phyloP scores from a whole-genome alignment of 2,113 vertebrate species.

The Rhinogobius similis region DNA sequence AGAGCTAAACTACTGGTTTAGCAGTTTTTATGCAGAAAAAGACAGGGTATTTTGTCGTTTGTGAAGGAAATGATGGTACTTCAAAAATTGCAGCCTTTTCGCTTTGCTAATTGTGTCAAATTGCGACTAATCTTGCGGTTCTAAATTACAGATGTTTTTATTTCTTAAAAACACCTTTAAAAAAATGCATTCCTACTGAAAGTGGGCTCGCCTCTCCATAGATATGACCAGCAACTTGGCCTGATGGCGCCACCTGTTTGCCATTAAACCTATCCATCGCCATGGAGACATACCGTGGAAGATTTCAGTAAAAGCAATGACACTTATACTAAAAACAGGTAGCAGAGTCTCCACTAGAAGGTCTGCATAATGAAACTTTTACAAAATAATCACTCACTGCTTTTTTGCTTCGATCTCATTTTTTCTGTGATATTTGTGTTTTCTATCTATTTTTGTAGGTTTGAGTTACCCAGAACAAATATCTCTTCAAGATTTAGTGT shows the following conservation, averaged over 20 bases:
- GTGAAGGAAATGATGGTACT: too few relatives aligned
- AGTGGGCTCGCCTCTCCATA: background rate
- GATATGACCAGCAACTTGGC: background rate
- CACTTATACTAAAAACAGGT: too few relatives aligned
- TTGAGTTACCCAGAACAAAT: slow-evolving; percentile 30
- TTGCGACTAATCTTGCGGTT: too few relatives aligned
- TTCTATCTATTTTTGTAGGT: slow-evolving; percentile 4
- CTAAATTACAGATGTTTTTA: too few relatives aligned
- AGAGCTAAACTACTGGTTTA: too few relatives aligned
- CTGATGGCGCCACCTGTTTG: background rate
- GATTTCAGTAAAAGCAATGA: background rate
- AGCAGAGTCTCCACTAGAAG: background rate
- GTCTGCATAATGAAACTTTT: too few relatives aligned
- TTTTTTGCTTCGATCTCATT: background rate
- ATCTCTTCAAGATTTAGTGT: slow-evolving; percentile 40
- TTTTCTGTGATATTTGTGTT: background rate
- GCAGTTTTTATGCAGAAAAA: too few relatives aligned
- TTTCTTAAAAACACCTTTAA: background rate
- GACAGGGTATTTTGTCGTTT: too few relatives aligned
- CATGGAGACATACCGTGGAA: background rate
- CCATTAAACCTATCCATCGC: too few relatives aligned
- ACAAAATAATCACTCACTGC: background rate
- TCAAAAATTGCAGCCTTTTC: too few relatives aligned
- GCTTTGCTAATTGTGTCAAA: too few relatives aligned
- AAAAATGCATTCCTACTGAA: too few relatives aligned